Percentiles rank a stretch among this genome's conserved stretches.
phyloP scores from a whole-genome alignment of 2,888 invertebrate genomes.

The Palloptera scutellata region DNA sequence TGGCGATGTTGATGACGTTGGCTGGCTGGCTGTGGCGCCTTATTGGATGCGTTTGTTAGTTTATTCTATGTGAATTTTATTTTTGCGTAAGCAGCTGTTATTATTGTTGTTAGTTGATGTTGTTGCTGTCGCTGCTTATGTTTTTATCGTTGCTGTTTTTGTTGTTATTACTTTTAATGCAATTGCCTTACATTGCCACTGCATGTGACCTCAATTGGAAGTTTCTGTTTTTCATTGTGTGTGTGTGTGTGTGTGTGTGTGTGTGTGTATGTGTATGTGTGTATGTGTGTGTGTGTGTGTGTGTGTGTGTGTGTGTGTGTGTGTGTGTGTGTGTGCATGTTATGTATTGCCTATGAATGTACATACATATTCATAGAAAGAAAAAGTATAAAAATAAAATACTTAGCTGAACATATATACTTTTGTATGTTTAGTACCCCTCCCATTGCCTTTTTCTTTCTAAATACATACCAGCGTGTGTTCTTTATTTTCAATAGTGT shows the following conservation, averaged over 20 bases:
- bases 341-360: not conserved
- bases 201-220: constrained; percentile 30
- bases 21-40: no score
- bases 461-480: no score
- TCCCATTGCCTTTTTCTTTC: no score
- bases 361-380: no score
- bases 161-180: constrained; percentile 4
- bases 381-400: no score
- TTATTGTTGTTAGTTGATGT: not conserved
- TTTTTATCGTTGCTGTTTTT: constrained; percentile 9
- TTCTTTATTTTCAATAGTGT: no score
- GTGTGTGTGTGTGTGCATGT: not conserved
- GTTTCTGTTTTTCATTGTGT: constrained; percentile 14
- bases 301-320: not conserved
- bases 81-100: not conserved
- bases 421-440: no score
- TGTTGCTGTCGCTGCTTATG: not conserved
- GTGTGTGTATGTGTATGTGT: not conserved
- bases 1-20: no score
- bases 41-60: not conserved
- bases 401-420: no score
- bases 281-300: not conserved
- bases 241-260: not conserved
- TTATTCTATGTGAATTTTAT: not conserved
- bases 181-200: constrained; percentile 28